phyloP scores from a whole-genome alignment of 2,797 vertebrate species.

The Poecilia velifera region DNA sequence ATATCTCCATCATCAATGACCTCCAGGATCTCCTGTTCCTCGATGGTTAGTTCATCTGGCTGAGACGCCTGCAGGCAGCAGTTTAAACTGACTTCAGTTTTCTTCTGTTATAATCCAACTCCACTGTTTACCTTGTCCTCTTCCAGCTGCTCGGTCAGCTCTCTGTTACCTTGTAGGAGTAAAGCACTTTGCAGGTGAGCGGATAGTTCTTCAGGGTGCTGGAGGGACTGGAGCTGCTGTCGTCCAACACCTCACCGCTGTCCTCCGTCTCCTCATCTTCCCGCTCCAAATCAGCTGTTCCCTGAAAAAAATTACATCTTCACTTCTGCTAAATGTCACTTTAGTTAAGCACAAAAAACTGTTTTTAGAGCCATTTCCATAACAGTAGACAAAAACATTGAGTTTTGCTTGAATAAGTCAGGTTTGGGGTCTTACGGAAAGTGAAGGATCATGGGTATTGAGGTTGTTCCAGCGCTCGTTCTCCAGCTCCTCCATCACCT shows the following conservation, averaged over 20 bases:
- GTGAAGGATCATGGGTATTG: conserved; percentile 86
- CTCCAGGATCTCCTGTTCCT: conserved; percentile 95
- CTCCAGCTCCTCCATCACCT: conserved; percentile 97
- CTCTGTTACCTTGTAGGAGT: conserved; percentile 91
- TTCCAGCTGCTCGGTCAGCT: neutral
- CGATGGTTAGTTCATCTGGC: conserved; percentile 95
- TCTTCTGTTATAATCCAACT: neutral
- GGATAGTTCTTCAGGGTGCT: conserved; percentile 95
- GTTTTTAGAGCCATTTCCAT: neutral
- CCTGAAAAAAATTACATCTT: conserved; percentile 64
- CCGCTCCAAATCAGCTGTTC: conserved; percentile 86
- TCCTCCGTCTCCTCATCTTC: conserved; percentile 94
- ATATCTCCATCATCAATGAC: conserved; percentile 98
- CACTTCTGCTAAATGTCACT: neutral
- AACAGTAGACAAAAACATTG: neutral
- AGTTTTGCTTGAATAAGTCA: neutral
- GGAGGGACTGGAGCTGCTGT: conserved; percentile 96
- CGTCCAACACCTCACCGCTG: conserved; percentile 91
- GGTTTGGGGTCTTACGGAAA: conserved; percentile 78
- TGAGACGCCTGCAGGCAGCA: conserved; percentile 86
- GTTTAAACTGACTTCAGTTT: neutral
- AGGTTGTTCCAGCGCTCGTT: conserved; percentile 92
- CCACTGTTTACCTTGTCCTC: neutral
- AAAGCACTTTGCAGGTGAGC: conserved; percentile 96
- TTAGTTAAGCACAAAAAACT: neutral